These are phyloP conservation scores for Melanerpes formicivorus DNA, from an alignment of 2,113 vertebrate species.

Conservation along the genomic window DNA sequence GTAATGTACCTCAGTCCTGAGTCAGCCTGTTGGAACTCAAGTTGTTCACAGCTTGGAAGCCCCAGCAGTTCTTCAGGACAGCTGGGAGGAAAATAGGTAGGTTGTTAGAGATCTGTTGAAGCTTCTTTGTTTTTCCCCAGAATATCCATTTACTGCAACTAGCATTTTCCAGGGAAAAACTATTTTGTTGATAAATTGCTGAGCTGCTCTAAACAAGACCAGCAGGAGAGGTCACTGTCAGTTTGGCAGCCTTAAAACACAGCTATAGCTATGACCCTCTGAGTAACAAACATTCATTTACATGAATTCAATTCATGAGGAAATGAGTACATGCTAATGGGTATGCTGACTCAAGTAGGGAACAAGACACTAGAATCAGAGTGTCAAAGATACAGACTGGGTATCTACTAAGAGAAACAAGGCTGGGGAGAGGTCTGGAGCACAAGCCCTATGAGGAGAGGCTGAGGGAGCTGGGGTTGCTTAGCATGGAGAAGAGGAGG, in stretches of 20 bases:
- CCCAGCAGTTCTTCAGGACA: neutral
- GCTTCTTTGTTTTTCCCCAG: neutral
- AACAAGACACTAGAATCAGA: neutral
- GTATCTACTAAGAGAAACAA: neutral
- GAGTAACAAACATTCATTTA: neutral
- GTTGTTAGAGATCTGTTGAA: neutral
- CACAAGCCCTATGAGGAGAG: no score
- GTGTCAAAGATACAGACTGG: neutral
- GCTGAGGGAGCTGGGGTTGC: no score
- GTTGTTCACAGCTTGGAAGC: neutral
- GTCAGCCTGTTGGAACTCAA: neutral
- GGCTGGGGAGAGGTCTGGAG: no score
- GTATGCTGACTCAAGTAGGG: neutral
- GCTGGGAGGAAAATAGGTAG: neutral
- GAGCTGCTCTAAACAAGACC: neutral
- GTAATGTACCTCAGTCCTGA: neutral
- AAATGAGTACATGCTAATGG: neutral
- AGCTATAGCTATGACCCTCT: neutral
- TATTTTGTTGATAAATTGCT: neutral
- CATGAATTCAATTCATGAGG: neutral
- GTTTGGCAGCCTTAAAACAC: neutral
- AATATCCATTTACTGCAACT: neutral
- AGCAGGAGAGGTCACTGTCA: slow-evolving; percentile 1
- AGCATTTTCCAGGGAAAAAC: neutral
- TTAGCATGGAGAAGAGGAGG: no score